Conservation (phyloP, 2,888 invertebrate genomes). For the Molorchus minor region DNA sequence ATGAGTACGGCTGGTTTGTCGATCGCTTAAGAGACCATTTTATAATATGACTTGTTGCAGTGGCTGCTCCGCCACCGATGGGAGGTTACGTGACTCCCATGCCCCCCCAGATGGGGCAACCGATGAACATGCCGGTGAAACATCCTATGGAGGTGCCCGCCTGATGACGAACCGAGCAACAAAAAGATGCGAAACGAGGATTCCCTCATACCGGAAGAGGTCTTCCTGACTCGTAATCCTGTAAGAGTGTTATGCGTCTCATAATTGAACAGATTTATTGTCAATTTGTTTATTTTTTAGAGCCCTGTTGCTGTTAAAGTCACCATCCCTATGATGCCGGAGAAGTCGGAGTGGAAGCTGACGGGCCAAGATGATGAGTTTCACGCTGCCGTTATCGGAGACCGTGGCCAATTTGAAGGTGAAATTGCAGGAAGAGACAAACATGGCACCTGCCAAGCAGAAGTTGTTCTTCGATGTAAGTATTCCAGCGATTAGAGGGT, state of each 20-base stretch:
- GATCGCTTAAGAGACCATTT: background rate
- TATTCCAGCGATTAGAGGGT: slow-evolving; percentile 19
- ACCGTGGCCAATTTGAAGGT: slow-evolving; percentile 87
- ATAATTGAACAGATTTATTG: no score
- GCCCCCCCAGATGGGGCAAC: slow-evolving; percentile 56
- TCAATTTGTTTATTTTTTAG: slow-evolving; percentile 57
- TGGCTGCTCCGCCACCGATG: slow-evolving; percentile 65
- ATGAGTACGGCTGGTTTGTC: slow-evolving; percentile 62
- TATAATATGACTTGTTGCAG: slow-evolving; percentile 39
- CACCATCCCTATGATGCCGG: slow-evolving; percentile 81
- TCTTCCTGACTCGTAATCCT: slow-evolving; percentile 77
- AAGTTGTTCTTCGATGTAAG: slow-evolving; percentile 92
- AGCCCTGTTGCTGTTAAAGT: slow-evolving; percentile 84
- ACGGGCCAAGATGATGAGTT: slow-evolving; percentile 87
- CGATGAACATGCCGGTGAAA: slow-evolving; percentile 63
- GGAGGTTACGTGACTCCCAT: slow-evolving; percentile 62
- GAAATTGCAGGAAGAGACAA: slow-evolving; percentile 83
- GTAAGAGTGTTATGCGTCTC: no score
- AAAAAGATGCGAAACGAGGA: slow-evolving; percentile 94
- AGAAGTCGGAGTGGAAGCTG: slow-evolving; percentile 95
- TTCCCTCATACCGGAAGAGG: slow-evolving; percentile 87
- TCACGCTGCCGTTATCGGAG: slow-evolving; percentile 81
- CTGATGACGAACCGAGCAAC: slow-evolving; percentile 85
- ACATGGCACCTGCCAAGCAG: slow-evolving; percentile 97
- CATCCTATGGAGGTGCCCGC: slow-evolving; percentile 64